Percentiles rank a stretch among this genome's conserved stretches.
Conservation (phyloP, 2,797 vertebrate species). For the Todus mexicanus region DNA sequence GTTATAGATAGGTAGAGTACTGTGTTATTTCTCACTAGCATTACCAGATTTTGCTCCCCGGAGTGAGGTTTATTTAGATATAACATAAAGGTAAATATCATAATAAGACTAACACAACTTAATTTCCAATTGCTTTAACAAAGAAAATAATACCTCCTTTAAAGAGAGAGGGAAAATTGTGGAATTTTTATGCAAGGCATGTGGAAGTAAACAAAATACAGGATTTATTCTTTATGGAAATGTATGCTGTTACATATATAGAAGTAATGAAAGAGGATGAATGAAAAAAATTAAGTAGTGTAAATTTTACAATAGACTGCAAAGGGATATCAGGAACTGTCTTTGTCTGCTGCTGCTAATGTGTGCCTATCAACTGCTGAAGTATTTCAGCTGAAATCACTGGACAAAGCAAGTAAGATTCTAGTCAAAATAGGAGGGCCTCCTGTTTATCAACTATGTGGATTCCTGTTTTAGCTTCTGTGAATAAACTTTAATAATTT, state of each 20-base stretch:
- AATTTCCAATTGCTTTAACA: neutral
- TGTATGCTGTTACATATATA: neutral
- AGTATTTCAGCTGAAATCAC: neutral
- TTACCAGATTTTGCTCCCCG: neutral
- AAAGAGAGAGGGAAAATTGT: neutral
- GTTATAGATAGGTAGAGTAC: neutral
- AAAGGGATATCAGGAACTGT: neutral
- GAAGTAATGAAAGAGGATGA: neutral
- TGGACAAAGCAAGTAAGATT: neutral
- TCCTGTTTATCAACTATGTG: neutral
- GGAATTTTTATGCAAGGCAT: neutral
- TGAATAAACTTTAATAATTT: neutral
- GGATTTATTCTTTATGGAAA: neutral
- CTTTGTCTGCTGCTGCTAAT: neutral
- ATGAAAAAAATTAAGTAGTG: neutral
- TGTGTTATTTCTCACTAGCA: neutral
- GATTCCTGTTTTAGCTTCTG: neutral
- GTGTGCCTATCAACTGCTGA: neutral
- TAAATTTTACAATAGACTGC: neutral
- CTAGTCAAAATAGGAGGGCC: neutral
- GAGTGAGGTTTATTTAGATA: neutral
- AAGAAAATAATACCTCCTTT: neutral
- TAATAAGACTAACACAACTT: neutral
- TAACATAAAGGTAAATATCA: neutral
- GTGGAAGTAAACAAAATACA: neutral